Conservation (phyloP, 1,140 invertebrate genomes). For the Antheraea pernyi region DNA sequence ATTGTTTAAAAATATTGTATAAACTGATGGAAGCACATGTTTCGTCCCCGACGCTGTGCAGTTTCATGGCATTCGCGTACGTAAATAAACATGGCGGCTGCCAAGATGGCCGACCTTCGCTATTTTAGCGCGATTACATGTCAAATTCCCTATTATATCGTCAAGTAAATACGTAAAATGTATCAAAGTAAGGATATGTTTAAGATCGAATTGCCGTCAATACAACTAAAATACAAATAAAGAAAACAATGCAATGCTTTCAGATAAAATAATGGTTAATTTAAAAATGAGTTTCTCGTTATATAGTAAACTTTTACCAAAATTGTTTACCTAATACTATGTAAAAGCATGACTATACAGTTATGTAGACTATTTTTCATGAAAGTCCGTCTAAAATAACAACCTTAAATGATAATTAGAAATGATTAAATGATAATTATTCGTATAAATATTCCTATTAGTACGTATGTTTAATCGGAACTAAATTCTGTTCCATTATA, state of each 20-base stretch:
- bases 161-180: constrained; percentile 29
- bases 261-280: too few species aligned
- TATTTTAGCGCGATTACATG: constrained; percentile 50
- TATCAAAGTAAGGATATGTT: not conserved
- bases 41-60: constrained; percentile 50
- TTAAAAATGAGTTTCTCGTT: too few species aligned
- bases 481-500: too few species aligned
- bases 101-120: constrained; percentile 64
- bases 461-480: too few species aligned
- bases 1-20: not conserved
- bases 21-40: constrained; percentile 57
- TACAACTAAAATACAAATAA: not conserved
- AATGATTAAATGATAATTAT: too few species aligned
- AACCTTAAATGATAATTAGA: too few species aligned
- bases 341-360: too few species aligned
- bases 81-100: constrained; percentile 64
- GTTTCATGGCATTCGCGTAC: constrained; percentile 59
- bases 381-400: too few species aligned
- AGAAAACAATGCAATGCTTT: not conserved
- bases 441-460: too few species aligned
- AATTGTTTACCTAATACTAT: too few species aligned
- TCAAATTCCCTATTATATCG: constrained; percentile 44
- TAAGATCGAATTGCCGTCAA: not conserved
- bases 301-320: too few species aligned
- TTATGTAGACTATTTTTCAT: too few species aligned